These are phyloP conservation scores for Caenorhabditis imperialis DNA, from an alignment of 2,888 invertebrate species.

Conservation along the genomic window DNA sequence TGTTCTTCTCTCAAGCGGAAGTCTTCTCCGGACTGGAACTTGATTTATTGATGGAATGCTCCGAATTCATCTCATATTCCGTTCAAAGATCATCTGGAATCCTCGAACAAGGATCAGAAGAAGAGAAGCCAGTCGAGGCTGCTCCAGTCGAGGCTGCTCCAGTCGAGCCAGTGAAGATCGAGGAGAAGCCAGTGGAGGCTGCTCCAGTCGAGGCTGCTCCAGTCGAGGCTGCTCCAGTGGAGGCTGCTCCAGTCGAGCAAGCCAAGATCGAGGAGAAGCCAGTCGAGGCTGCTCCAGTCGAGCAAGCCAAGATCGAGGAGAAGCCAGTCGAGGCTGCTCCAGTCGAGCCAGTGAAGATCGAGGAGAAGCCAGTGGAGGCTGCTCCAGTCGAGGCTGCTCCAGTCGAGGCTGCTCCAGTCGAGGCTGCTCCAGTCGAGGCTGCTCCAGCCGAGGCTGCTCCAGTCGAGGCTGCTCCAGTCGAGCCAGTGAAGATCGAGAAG, in stretches of 20 bases:
- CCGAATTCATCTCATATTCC: too few species aligned
- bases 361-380: slow-evolving; percentile 12
- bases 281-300: slow-evolving; percentile 16
- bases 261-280: too few species aligned
- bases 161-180: too few species aligned
- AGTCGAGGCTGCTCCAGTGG: slow-evolving; percentile 10
- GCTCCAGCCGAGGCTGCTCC: too few species aligned
- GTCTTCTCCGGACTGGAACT: too few species aligned
- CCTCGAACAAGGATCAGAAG: too few species aligned
- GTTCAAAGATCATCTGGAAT: too few species aligned
- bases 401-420: slow-evolving; percentile 10
- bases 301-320: slow-evolving; percentile 1
- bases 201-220: slow-evolving; percentile 6
- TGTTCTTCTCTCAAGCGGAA: too few species aligned
- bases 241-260: slow-evolving; percentile 6
- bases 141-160: slow-evolving; percentile 7
- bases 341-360: not conserved
- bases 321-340: slow-evolving; percentile 4
- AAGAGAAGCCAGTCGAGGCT: slow-evolving; percentile 16
- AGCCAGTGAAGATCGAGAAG: not conserved
- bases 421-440: too few species aligned
- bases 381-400: slow-evolving; percentile 10
- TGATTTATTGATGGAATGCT: too few species aligned
- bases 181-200: slow-evolving; percentile 16
- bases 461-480: slow-evolving; percentile 5